Conservation (phyloP, 2,888 invertebrate genomes). For the Hofmannophila pseudospretella region DNA sequence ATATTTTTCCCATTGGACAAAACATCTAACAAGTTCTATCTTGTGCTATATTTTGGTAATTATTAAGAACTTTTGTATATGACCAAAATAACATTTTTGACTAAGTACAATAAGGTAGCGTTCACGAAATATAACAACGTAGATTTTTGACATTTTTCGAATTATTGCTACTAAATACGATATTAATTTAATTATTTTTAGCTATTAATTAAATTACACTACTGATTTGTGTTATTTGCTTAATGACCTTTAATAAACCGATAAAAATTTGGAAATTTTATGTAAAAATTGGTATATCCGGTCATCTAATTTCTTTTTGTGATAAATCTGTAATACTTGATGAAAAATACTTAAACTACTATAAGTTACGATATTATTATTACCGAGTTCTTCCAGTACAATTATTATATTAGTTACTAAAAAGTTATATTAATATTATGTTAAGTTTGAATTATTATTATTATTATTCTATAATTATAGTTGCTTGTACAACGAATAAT, state of each 20-base stretch:
- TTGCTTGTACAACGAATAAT: slow-evolving; percentile 60
- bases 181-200: neutral
- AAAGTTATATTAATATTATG: slow-evolving; percentile 20
- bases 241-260: too few species aligned
- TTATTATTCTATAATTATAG: slow-evolving; percentile 40
- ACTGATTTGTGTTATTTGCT: too few species aligned
- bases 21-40: too few species aligned
- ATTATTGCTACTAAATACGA: slow-evolving; percentile 1
- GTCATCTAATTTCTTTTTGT: neutral
- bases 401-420: slow-evolving; percentile 21
- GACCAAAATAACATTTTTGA: slow-evolving; percentile 21
- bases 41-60: slow-evolving; percentile 8
- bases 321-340: neutral
- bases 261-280: too few species aligned
- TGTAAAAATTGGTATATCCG: too few species aligned
- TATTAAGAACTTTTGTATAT: slow-evolving; percentile 22
- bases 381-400: slow-evolving; percentile 46
- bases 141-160: slow-evolving; percentile 35
- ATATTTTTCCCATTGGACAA: too few species aligned
- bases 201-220: neutral
- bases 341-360: too few species aligned
- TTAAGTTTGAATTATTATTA: slow-evolving; percentile 36
- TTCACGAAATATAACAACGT: slow-evolving; percentile 15
- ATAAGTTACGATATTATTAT: slow-evolving; percentile 8
- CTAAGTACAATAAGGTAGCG: slow-evolving; percentile 5